Percentiles rank a stretch among this genome's conserved stretches.
phyloP scores from a whole-genome alignment of 2,113 vertebrate genomes.

The Hoplias malabaricus region DNA sequence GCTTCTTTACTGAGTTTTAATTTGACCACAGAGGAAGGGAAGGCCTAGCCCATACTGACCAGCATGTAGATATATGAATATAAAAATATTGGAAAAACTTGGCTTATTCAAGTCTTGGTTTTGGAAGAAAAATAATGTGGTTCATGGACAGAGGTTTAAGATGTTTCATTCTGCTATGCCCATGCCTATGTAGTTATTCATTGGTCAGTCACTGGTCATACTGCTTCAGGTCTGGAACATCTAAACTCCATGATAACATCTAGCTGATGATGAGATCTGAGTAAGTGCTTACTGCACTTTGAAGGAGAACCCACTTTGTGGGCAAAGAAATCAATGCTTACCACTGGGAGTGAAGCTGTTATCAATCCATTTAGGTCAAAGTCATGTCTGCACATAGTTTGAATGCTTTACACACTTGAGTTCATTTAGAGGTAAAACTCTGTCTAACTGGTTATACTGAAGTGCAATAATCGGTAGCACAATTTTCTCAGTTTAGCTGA shows the following conservation, averaged over 20 bases:
- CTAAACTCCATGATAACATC: neutral
- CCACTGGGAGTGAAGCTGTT: slow-evolving; percentile 21
- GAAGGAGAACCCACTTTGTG: slow-evolving; percentile 20
- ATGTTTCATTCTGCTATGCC: too few relatives aligned
- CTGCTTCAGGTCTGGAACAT: neutral
- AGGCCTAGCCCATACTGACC: neutral
- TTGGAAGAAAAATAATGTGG: too few relatives aligned
- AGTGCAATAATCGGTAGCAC: too few relatives aligned
- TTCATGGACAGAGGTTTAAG: too few relatives aligned
- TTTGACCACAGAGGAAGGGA: neutral
- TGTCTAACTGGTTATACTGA: neutral
- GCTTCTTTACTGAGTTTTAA: neutral
- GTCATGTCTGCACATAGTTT: neutral
- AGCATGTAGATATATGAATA: too few relatives aligned
- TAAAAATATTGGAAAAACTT: too few relatives aligned
- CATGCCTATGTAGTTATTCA: neutral
- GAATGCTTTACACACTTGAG: neutral
- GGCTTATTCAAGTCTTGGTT: too few relatives aligned
- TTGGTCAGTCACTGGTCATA: neutral
- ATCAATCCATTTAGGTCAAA: slow-evolving; percentile 2
- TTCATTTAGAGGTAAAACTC: neutral
- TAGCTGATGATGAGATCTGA: slow-evolving; percentile 5
- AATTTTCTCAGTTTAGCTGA: too few relatives aligned
- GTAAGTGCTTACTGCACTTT: slow-evolving; percentile 7
- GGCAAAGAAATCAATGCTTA: slow-evolving; percentile 34